Conservation (phyloP, 2,113 vertebrate genomes). For the Sorex araneus region DNA sequence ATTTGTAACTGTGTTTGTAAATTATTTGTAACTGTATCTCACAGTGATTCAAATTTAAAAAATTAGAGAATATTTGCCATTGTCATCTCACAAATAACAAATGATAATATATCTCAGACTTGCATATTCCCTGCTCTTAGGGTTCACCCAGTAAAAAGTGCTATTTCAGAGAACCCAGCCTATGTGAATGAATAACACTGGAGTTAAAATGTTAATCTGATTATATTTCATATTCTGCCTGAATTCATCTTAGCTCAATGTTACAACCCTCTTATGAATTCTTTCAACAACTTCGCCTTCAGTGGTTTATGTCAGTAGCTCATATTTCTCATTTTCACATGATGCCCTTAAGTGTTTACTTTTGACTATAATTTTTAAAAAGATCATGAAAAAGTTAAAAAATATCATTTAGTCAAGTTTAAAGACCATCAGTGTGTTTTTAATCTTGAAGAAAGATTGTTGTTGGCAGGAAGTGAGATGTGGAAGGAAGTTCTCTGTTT, state of each 20-base stretch:
- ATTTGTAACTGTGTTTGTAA: too few species aligned
- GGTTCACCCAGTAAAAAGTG: conserved; percentile 73
- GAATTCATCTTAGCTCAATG: conserved; percentile 69
- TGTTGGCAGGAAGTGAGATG: background rate
- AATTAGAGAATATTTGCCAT: conserved; percentile 5
- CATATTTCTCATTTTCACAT: conserved; percentile 80
- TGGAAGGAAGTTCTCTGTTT: background rate
- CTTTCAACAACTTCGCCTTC: conserved; percentile 78
- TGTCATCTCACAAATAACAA: conserved; percentile 69
- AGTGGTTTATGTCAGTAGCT: conserved; percentile 84
- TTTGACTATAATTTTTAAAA: conserved; percentile 77
- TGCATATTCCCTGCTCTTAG: conserved; percentile 71
- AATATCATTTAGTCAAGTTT: conserved; percentile 76
- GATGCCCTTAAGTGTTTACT: conserved; percentile 76
- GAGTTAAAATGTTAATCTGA: conserved; percentile 83
- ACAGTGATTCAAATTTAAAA: too few species aligned
- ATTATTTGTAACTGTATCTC: too few species aligned
- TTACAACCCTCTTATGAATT: conserved; percentile 74
- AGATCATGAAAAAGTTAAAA: conserved; percentile 74
- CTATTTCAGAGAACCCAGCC: conserved; percentile 73
- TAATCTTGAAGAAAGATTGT: background rate
- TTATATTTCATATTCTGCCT: conserved; percentile 80
- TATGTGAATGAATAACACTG: conserved; percentile 73
- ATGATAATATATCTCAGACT: conserved; percentile 81
- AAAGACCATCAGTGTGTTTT: conserved; percentile 65